A percentile compares a stretch with the other conserved stretches of the same genome.
These are phyloP conservation scores for Mechanitis mazaeus DNA, from an alignment of 2,888 invertebrate genomes.

Conservation along the genomic window DNA sequence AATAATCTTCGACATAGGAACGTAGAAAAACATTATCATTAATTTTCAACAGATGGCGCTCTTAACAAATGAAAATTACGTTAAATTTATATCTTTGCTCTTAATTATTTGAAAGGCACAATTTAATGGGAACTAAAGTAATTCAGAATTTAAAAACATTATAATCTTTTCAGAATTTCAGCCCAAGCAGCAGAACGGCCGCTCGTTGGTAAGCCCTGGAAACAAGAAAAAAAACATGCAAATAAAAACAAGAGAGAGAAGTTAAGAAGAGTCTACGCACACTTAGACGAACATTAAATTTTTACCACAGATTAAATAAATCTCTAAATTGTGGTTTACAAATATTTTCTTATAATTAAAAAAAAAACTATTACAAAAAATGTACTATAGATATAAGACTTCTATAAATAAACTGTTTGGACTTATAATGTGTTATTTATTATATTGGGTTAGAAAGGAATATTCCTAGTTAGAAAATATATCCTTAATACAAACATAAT, in stretches of 20 bases:
- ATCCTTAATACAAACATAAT: no score
- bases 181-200: conserved; percentile 39
- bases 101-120: no score
- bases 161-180: conserved; percentile 40
- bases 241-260: conserved; percentile 96
- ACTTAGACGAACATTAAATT: conserved; percentile 86
- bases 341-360: conserved; percentile 9
- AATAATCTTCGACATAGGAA: no score
- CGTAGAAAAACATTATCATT: no score
- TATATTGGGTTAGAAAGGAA: neutral
- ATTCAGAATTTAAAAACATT: no score
- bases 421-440: conserved; percentile 3
- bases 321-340: neutral
- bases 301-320: conserved; percentile 9
- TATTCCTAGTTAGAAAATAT: no score
- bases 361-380: neutral
- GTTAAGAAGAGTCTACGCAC: conserved; percentile 87
- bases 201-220: conserved; percentile 80
- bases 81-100: no score
- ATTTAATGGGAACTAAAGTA: no score
- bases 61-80: no score
- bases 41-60: no score
- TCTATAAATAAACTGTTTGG: conserved; percentile 7
- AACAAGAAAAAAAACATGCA: conserved; percentile 87
- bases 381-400: conserved; percentile 1